Conservation (phyloP, 1,140 invertebrate genomes). For the Hypothenemus hampei region DNA sequence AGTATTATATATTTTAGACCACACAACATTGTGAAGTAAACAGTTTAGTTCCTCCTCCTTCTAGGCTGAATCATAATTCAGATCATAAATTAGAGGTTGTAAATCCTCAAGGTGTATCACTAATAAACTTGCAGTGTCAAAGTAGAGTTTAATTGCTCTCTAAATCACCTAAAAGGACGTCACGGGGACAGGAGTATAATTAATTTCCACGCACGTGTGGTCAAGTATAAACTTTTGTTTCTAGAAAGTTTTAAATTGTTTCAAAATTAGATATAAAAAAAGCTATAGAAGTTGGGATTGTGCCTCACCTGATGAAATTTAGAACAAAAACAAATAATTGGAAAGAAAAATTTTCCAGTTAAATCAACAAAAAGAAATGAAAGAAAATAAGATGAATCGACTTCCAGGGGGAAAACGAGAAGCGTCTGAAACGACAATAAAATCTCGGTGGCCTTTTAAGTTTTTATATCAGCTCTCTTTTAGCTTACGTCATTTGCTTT, state of each 20-base stretch:
- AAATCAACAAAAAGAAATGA: too few relatives aligned
- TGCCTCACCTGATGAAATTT: too few relatives aligned
- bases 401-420: too few relatives aligned
- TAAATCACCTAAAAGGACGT: not conserved
- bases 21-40: too few relatives aligned
- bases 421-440: conserved; percentile 22
- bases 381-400: too few relatives aligned
- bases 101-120: conserved; percentile 6
- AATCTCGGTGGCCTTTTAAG: conserved; percentile 14
- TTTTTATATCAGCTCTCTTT: conserved; percentile 28
- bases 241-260: too few relatives aligned
- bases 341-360: too few relatives aligned
- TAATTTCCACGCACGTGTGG: not conserved
- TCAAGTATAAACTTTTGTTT: conserved; percentile 1
- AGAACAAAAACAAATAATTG: too few relatives aligned
- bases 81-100: not conserved
- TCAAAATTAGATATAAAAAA: too few relatives aligned
- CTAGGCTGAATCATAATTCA: not conserved
- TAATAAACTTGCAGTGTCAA: conserved; percentile 1
- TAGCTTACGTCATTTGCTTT: conserved; percentile 41
- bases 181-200: not conserved
- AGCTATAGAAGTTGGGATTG: too few relatives aligned
- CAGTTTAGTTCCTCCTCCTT: too few relatives aligned
- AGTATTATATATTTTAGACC: too few relatives aligned
- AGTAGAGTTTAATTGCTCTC: conserved; percentile 1